Evolutionary conservation across 2,113 vertebrate species (phyloP).

Genomic region (Urocynchramus pylzowi): DNA sequence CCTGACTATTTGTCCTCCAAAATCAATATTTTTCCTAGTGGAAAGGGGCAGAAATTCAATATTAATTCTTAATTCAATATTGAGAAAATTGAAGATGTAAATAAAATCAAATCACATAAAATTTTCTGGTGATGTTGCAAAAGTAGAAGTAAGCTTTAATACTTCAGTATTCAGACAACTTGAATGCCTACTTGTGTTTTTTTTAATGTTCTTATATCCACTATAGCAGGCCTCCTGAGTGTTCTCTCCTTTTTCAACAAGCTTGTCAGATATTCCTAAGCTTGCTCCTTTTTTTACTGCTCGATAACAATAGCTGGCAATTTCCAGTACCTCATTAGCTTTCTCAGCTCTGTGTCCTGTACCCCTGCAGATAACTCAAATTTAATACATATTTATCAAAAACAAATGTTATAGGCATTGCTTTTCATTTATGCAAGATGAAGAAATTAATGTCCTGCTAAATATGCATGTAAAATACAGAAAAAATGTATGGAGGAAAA

Average conservation of each 20-base stretch:
- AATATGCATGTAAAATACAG: background rate
- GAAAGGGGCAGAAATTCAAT: background rate
- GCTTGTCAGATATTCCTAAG: slow-evolving; percentile 18
- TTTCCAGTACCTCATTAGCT: slow-evolving; percentile 15
- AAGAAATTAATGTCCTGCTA: background rate
- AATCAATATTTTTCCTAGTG: background rate
- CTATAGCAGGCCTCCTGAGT: background rate
- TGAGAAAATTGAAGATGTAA: slow-evolving; percentile 11
- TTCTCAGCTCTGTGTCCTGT: background rate
- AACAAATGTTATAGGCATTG: background rate
- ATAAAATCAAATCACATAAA: background rate
- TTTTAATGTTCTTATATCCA: background rate
- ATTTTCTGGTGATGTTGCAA: background rate
- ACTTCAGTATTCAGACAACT: background rate
- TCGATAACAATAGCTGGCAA: background rate
- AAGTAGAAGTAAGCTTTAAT: background rate
- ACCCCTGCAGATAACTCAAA: slow-evolving; percentile 12
- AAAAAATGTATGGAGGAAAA: background rate
- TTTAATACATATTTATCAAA: background rate
- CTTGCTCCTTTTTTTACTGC: background rate
- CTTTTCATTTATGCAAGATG: slow-evolving; percentile 5
- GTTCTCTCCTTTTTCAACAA: slow-evolving; percentile 5
- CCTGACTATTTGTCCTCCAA: background rate
- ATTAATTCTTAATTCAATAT: slow-evolving; percentile 19
- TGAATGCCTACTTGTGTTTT: background rate